phyloP scores from a whole-genome alignment of 2,113 vertebrate genomes.

The Hirundichthys speculiger region DNA sequence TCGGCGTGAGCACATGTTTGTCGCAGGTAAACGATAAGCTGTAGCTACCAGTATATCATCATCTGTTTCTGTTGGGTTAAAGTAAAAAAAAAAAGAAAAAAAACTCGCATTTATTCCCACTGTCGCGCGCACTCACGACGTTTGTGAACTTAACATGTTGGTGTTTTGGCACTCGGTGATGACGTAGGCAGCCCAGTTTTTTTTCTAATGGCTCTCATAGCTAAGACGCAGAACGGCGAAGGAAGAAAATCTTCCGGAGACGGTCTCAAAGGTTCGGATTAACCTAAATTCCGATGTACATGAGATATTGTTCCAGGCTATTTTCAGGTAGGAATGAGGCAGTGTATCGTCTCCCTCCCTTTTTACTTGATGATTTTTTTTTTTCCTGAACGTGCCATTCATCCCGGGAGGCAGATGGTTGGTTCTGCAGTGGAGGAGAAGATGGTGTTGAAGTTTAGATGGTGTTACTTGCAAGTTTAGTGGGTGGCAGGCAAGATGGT shows the following conservation, averaged over 20 bases:
- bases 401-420: slow-evolving; percentile 1
- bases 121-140: slow-evolving; percentile 13
- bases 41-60: neutral
- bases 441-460: slow-evolving; percentile 13
- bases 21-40: neutral
- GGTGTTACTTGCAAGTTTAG: too few relatives aligned
- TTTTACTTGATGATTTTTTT: neutral
- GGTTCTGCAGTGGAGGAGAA: neutral
- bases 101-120: too few relatives aligned
- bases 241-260: slow-evolving; percentile 30
- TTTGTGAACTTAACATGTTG: slow-evolving; percentile 18
- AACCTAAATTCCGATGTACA: slow-evolving; percentile 64
- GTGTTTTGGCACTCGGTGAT: slow-evolving; percentile 62
- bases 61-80: too few relatives aligned
- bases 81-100: neutral
- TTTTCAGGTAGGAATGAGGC: slow-evolving; percentile 72
- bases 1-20: too few relatives aligned
- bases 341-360: neutral
- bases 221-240: slow-evolving; percentile 22
- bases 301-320: slow-evolving; percentile 69
- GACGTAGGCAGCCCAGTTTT: slow-evolving; percentile 52
- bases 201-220: slow-evolving; percentile 54
- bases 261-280: slow-evolving; percentile 1
- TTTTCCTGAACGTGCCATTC: slow-evolving; percentile 5
- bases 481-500: too few relatives aligned